phyloP scores from a whole-genome alignment of 2,888 invertebrate species.

The Pharmacophagus antenor region DNA sequence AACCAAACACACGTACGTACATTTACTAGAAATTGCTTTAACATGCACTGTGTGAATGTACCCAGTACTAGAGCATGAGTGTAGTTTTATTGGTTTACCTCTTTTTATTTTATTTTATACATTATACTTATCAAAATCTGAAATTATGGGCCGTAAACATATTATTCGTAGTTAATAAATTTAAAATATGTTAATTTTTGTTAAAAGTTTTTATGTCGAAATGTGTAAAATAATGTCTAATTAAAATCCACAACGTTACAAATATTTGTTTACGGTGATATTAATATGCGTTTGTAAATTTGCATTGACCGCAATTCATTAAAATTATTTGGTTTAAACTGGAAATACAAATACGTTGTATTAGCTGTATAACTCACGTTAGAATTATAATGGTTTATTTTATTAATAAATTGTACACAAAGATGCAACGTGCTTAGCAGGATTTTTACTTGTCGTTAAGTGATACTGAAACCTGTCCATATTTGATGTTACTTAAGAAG shows the following conservation, averaged over 20 bases:
- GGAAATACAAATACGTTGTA: background rate
- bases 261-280: slow-evolving; percentile 9
- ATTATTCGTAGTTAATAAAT: background rate
- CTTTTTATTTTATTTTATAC: too few relatives aligned
- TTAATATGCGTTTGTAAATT: slow-evolving; percentile 15
- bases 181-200: background rate
- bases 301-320: slow-evolving; percentile 5
- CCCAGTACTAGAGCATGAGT: too few relatives aligned
- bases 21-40: too few relatives aligned
- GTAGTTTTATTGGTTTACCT: too few relatives aligned
- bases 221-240: slow-evolving; percentile 6
- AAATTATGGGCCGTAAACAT: too few relatives aligned
- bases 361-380: background rate
- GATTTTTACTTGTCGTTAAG: too few relatives aligned
- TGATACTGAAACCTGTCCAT: too few relatives aligned
- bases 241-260: slow-evolving; percentile 14
- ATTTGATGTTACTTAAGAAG: too few relatives aligned
- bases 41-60: too few relatives aligned
- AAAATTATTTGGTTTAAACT: background rate
- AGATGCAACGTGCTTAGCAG: background rate
- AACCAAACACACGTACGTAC: too few relatives aligned
- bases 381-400: background rate
- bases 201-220: background rate
- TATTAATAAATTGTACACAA: background rate
- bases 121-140: too few relatives aligned